phyloP scores from a whole-genome alignment of 2,113 vertebrate species.

The Rhinoptilus africanus region DNA sequence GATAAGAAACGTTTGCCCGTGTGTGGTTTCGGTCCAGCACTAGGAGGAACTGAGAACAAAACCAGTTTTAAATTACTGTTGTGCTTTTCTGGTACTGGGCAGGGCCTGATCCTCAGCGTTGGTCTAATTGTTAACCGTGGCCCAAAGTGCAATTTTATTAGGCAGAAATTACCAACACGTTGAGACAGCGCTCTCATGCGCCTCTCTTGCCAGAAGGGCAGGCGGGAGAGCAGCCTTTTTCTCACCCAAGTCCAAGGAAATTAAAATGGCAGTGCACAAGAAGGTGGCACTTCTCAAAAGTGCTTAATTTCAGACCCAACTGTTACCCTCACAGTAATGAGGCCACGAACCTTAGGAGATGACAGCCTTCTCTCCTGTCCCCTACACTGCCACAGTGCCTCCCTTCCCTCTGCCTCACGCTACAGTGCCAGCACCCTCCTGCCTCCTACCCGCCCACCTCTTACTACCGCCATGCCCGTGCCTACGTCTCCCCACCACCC shows the following conservation, averaged over 20 bases:
- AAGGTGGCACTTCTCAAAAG: background rate
- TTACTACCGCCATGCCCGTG: fast-evolving
- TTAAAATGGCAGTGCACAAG: background rate
- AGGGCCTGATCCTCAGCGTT: background rate
- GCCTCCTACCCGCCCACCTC: background rate
- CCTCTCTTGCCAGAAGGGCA: background rate
- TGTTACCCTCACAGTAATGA: background rate
- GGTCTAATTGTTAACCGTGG: background rate
- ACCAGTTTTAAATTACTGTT: background rate
- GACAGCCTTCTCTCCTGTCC: background rate
- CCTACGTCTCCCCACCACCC: background rate
- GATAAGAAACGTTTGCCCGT: background rate
- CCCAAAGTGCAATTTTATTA: constrained; percentile 13
- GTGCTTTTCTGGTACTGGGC: background rate
- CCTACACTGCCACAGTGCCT: background rate
- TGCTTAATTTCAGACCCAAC: background rate
- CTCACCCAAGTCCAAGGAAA: background rate
- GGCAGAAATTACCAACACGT: background rate
- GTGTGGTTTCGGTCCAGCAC: background rate
- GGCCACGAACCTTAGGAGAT: background rate
- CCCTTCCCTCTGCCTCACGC: background rate
- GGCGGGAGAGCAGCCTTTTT: background rate
- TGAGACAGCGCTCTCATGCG: background rate
- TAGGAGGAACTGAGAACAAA: background rate
- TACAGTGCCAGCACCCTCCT: background rate